Percentiles rank a stretch among this genome's conserved stretches.
Conservation (phyloP, 1,140 invertebrate genomes). For the Ephestia elutella region DNA sequence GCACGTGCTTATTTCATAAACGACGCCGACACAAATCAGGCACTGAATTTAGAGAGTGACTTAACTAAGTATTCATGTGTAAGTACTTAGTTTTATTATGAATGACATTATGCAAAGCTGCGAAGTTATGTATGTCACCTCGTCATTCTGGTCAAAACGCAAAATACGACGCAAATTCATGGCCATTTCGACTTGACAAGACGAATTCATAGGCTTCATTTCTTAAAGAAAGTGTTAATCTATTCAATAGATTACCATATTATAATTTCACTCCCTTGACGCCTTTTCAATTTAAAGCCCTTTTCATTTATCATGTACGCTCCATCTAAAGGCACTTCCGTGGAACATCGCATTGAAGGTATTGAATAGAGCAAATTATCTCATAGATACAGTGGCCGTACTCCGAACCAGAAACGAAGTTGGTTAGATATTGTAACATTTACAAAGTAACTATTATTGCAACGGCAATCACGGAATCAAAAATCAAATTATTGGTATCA, state of each 20-base stretch:
- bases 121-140: neutral
- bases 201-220: neutral
- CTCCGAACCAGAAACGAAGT: too few relatives aligned
- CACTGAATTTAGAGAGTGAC: neutral
- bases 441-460: too few relatives aligned
- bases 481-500: too few relatives aligned
- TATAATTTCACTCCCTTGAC: neutral
- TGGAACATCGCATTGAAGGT: constrained; percentile 16
- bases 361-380: constrained; percentile 40
- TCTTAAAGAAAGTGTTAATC: neutral
- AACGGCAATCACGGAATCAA: too few relatives aligned
- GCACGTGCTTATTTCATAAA: neutral
- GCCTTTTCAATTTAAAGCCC: constrained; percentile 3
- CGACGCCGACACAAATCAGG: neutral
- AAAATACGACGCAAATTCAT: neutral
- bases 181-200: too few relatives aligned
- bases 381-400: constrained; percentile 11
- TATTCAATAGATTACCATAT: neutral
- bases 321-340: neutral
- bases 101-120: neutral
- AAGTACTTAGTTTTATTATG: neutral
- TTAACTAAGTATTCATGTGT: neutral
- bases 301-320: neutral
- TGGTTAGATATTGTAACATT: too few relatives aligned
- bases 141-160: neutral